These are phyloP conservation scores for Gallinago jamesoni DNA, from an alignment of 2,113 vertebrate genomes.

Conservation along the genomic window DNA sequence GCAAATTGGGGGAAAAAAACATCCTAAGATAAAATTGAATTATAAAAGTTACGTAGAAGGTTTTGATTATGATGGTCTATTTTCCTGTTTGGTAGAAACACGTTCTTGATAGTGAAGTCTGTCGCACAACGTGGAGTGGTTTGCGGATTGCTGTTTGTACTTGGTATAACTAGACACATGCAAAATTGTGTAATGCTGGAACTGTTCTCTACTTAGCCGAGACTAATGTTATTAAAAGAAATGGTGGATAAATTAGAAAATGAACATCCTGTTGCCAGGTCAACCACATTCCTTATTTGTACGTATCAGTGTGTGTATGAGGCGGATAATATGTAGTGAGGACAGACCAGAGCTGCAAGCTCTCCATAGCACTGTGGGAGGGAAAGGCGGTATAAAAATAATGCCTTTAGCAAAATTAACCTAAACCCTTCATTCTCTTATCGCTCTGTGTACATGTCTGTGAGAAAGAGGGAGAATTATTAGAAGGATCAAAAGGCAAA, in stretches of 20 bases:
- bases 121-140: not conserved
- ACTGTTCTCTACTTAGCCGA: not conserved
- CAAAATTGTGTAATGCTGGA: not conserved
- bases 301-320: not conserved
- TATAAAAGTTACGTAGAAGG: not conserved
- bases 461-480: conserved; percentile 21
- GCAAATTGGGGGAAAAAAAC: not conserved
- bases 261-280: conserved; percentile 50
- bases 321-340: not conserved
- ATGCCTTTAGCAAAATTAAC: conserved; percentile 18
- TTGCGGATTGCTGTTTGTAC: not conserved
- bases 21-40: not conserved
- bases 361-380: not conserved
- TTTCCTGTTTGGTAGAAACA: not conserved
- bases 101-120: not conserved
- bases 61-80: not conserved
- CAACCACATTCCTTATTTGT: conserved; percentile 42
- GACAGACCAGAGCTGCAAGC: not conserved
- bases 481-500: conserved; percentile 53
- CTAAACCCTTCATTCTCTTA: conserved; percentile 37
- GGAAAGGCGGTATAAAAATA: conserved; percentile 24
- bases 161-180: not conserved
- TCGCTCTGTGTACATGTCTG: not conserved
- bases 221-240: conserved; percentile 54
- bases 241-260: conserved; percentile 41